Evolutionary conservation across 2,888 invertebrate genomes (phyloP).

Genomic region (Leptinotarsa rubiginosa): DNA sequence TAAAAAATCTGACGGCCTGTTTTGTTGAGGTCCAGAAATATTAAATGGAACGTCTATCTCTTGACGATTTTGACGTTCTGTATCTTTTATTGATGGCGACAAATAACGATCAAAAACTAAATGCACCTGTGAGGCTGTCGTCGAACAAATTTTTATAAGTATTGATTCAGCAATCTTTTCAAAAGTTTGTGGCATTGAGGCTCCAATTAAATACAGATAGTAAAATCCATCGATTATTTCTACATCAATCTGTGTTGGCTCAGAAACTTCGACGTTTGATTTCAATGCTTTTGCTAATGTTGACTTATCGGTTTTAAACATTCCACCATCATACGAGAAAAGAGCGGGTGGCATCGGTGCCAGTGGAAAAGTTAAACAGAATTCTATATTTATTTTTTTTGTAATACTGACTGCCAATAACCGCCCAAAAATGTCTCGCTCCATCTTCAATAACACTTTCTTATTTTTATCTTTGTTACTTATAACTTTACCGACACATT

Average conservation of each 20-base stretch:
- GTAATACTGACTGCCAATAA: conserved; percentile 50
- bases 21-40: conserved; percentile 46
- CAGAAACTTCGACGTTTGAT: too few relatives aligned
- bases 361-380: conserved; percentile 41
- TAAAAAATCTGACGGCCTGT: conserved; percentile 54
- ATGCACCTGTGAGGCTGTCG: conserved; percentile 49
- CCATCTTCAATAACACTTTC: conserved; percentile 46
- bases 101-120: conserved; percentile 57
- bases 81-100: conserved; percentile 55
- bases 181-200: conserved; percentile 49
- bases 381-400: conserved; percentile 55
- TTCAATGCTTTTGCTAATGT: too few relatives aligned
- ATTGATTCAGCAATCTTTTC: conserved; percentile 54
- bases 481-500: too few relatives aligned
- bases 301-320: too few relatives aligned
- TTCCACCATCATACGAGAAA: too few relatives aligned
- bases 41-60: conserved; percentile 39
- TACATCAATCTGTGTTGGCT: too few relatives aligned
- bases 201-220: too few relatives aligned
- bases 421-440: conserved; percentile 51
- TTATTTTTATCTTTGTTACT: conserved; percentile 12
- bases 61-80: conserved; percentile 50
- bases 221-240: too few relatives aligned
- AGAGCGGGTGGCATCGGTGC: conserved; percentile 13
- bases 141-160: conserved; percentile 52